A percentile compares a stretch with the other conserved stretches of the same genome.
These are phyloP conservation scores for Aurelia coerulea DNA, from an alignment of 30 jellyfish, hydroid and myxozoan genomes.

Conservation along the genomic window DNA sequence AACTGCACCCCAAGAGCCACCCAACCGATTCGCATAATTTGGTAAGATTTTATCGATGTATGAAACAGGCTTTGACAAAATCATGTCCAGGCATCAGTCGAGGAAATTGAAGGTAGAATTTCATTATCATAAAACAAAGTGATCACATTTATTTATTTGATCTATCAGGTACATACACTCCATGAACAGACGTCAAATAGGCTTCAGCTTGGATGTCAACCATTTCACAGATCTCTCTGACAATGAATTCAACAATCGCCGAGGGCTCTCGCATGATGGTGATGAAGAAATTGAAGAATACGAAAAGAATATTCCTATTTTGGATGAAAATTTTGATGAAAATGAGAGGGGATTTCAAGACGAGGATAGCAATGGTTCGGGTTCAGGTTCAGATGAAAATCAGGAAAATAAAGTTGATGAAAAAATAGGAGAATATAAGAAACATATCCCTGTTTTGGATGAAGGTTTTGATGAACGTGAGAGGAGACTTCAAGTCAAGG, in stretches of 20 bases:
- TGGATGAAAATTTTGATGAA: constrained; percentile 6
- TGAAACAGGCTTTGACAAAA: too few relatives aligned
- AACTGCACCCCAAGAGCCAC: too few relatives aligned
- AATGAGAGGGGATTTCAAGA: neutral
- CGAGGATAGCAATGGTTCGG: neutral
- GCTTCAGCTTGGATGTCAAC: constrained; percentile 73
- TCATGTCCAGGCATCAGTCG: too few relatives aligned
- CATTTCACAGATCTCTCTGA: constrained; percentile 87
- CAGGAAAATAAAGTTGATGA: neutral
- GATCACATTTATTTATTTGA: too few relatives aligned
- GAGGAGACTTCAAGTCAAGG: too few relatives aligned
- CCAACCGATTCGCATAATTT: too few relatives aligned
- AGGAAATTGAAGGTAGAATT: too few relatives aligned
- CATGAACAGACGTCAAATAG: constrained; percentile 81
- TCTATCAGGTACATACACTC: constrained; percentile 80
- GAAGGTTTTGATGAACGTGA: too few relatives aligned
- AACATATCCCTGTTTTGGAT: too few relatives aligned
- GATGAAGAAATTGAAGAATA: constrained; percentile 17
- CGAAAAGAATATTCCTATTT: constrained; percentile 19
- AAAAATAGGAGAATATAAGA: neutral
- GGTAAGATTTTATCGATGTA: too few relatives aligned
- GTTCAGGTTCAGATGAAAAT: too few relatives aligned
- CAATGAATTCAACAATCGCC: constrained; percentile 57
- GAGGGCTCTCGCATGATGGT: constrained; percentile 49
- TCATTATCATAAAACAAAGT: too few relatives aligned